Base-by-base conservation (phyloP, 2,113 vertebrate species). In the Datnioides undecimradiatus region DNA sequence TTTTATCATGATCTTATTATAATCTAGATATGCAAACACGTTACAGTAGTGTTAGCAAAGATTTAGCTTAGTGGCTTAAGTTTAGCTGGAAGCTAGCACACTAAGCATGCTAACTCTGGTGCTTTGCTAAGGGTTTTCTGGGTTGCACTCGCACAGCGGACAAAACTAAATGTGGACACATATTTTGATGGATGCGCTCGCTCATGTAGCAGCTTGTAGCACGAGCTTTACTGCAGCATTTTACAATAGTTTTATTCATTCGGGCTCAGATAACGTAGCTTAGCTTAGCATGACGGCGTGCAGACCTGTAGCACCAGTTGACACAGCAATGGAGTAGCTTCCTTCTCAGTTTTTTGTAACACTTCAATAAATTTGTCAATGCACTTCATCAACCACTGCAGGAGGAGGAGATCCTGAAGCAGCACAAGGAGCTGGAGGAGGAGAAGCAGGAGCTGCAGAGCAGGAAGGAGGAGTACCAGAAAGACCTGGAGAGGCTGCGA, bases 401-500 rank as follows among this genome's bases (percentile, higher is more conserved):
- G 14, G 96, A 97, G 84, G 95, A 96, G 70, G 93, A 95, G 76
- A 52, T 93, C 14, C 89, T 79, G 72, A 94, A 86, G 25, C 89
- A 83, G 46, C 90, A 91, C 43, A 90, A 84, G 67, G 93, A 95
- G 17, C 86, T 98, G 17, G 96, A 97, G 27, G 86, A 88, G 1
- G 95, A 93, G 45, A 93, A 81, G 74, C 90, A 85, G 68, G 95
- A 96, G 31, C 89, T 98, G 13, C 95, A 94, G 88, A 70, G 75
- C 52, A 93, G 63, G 90, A 97, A 96, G 82, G 94, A 92, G 1
- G 81, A 95, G 63, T 97, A 98, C 92, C 97, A 98, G 88, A 87
- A 74, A 0, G 97, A 98, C 63, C 91, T 98, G 92, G 97, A 99
- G 94, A 79, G 95, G 49, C 95, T 99, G 62, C 93, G 96, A 5